A percentile compares a stretch with the other conserved stretches of the same genome.
phyloP scores from a whole-genome alignment of 2,888 invertebrate genomes.

The Coelinius sp. region DNA sequence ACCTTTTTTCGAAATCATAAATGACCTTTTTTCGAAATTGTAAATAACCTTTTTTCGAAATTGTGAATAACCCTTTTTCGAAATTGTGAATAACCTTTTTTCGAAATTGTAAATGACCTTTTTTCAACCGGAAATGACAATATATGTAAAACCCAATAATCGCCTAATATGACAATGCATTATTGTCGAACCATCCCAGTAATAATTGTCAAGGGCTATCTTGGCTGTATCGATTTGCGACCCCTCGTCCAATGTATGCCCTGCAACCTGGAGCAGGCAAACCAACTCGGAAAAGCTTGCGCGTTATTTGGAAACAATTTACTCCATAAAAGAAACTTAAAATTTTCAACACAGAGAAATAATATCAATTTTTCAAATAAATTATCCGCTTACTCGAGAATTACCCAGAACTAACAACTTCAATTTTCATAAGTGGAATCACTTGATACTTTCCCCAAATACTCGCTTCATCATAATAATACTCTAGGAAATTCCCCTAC shows the following conservation, averaged over 20 bases:
- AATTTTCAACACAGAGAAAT: neutral
- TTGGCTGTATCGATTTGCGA: constrained; percentile 16
- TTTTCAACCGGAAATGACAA: neutral
- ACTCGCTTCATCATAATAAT: neutral
- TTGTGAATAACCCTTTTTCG: too few relatives aligned
- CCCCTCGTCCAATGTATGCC: constrained; percentile 1
- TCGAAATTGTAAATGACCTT: too few relatives aligned
- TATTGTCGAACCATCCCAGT: constrained; percentile 16
- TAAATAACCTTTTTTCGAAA: too few relatives aligned
- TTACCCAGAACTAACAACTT: neutral
- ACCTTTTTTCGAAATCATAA: too few relatives aligned
- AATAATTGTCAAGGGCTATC: constrained; percentile 24
- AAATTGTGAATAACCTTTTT: too few relatives aligned
- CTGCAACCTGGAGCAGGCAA: neutral
- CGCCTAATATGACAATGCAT: constrained; percentile 8
- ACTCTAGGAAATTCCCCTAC: neutral
- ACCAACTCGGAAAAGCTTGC: neutral
- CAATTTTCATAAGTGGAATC: neutral
- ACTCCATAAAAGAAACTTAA: neutral
- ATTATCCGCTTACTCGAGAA: neutral
- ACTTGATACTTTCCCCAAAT: neutral
- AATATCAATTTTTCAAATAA: neutral
- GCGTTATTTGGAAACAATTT: neutral
- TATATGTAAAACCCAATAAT: neutral
- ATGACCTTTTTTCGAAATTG: too few relatives aligned